A percentile compares a stretch with the other conserved stretches of the same genome.
Conservation (phyloP, 2,113 vertebrate genomes). For the Podarcis raffonei region DNA sequence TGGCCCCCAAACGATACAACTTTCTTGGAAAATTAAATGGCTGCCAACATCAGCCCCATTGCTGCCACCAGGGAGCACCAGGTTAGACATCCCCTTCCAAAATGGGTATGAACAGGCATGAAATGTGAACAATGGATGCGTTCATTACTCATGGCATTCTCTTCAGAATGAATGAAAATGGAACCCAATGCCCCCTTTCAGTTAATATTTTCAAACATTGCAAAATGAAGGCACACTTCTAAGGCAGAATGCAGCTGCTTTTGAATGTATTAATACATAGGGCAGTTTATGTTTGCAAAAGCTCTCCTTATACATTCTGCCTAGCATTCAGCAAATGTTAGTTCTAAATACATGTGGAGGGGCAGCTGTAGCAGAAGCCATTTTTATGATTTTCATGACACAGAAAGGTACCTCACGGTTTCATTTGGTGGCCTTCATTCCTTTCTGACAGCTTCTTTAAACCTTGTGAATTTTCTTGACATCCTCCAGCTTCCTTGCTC, state of each 20-base stretch:
- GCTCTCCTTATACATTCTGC: background rate
- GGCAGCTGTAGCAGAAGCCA: background rate
- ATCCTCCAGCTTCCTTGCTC: background rate
- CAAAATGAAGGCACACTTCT: background rate
- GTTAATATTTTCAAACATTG: background rate
- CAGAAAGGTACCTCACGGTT: background rate
- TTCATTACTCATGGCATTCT: background rate
- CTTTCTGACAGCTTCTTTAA: constrained; percentile 37
- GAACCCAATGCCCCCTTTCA: background rate
- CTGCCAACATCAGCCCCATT: background rate
- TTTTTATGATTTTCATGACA: background rate
- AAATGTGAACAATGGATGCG: background rate
- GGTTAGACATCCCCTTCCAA: background rate
- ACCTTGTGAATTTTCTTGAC: constrained; percentile 17
- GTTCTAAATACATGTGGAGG: background rate
- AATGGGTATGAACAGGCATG: background rate
- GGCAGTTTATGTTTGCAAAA: background rate
- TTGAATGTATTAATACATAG: background rate
- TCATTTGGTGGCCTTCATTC: background rate
- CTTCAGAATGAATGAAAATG: background rate
- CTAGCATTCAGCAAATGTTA: background rate
- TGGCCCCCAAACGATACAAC: background rate
- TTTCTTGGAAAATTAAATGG: background rate
- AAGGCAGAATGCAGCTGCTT: background rate
- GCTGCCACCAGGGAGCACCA: background rate